Conservation (phyloP, 2,113 vertebrate genomes). For the Struthidea cinerea region DNA sequence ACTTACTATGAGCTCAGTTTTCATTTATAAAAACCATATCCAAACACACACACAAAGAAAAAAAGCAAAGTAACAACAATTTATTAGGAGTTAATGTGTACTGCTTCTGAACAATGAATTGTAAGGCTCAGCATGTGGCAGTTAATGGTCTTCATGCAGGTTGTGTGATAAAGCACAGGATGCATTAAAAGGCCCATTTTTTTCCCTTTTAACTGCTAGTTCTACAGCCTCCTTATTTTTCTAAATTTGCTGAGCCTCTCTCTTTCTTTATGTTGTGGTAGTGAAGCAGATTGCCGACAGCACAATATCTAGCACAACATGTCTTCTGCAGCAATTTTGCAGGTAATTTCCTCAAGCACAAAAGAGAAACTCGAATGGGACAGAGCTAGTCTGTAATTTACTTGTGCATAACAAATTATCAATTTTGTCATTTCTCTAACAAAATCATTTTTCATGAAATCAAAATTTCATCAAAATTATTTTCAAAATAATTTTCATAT, state of each 20-base stretch:
- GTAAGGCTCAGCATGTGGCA: background rate
- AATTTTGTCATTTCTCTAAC: constrained; percentile 40
- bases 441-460: too few species aligned
- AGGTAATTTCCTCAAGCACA: constrained; percentile 50
- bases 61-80: background rate
- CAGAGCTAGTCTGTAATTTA: constrained; percentile 30
- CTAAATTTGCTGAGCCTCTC: constrained; percentile 34
- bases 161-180: background rate
- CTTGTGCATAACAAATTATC: constrained; percentile 36
- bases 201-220: background rate
- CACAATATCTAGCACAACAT: background rate
- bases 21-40: background rate
- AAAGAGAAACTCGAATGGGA: constrained; percentile 7
- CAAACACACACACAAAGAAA: background rate
- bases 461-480: too few species aligned
- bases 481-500: constrained; percentile 52
- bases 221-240: background rate
- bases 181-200: background rate
- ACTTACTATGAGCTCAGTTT: background rate
- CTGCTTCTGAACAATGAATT: background rate
- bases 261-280: constrained; percentile 47
- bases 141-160: background rate
- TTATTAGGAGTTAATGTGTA: background rate
- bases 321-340: constrained; percentile 32
- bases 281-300: constrained; percentile 33